Evolutionary conservation across 2,888 invertebrate species (phyloP).

Genomic region (Anticlea derivata): DNA sequence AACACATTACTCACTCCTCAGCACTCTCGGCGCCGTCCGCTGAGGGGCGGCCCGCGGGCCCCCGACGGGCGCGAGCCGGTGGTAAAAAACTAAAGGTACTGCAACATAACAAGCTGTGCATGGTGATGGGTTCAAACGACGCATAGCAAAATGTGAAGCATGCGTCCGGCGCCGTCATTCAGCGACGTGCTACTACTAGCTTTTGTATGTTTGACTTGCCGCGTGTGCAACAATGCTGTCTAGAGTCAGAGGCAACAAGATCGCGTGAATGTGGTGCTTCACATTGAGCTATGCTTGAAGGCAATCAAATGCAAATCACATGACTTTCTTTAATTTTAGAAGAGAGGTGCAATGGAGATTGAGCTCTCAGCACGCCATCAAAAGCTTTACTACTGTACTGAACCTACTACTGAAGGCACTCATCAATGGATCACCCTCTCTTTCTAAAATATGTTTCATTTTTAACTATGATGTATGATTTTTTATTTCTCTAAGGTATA

Average conservation of each 20-base stretch:
- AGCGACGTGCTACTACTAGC: constrained; percentile 2
- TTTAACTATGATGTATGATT: constrained; percentile 1
- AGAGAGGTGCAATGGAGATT: constrained; percentile 12
- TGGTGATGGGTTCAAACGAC: constrained; percentile 20
- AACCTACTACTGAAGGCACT: background rate
- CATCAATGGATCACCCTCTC: constrained; percentile 7
- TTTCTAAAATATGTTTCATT: background rate
- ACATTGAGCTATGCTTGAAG: constrained; percentile 27
- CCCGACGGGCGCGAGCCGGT: constrained; percentile 19
- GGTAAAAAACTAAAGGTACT: constrained; percentile 33
- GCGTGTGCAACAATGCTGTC: background rate
- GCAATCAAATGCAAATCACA: constrained; percentile 19
- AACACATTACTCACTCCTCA: constrained; percentile 12
- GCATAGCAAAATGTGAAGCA: constrained; percentile 30
- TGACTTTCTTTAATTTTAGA: constrained; percentile 1
- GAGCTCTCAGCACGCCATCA: background rate
- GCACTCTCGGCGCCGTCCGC: background rate
- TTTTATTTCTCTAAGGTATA: background rate
- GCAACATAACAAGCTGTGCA: constrained; percentile 35
- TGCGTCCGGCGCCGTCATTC: constrained; percentile 13
- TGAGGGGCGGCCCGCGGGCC: constrained; percentile 8
- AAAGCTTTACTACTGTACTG: too few species aligned
- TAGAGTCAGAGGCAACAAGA: background rate
- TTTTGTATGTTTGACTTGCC: too few species aligned
- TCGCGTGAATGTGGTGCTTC: constrained; percentile 27